Conservation (phyloP, 2,888 invertebrate genomes). For the Hybos culiciformis region DNA sequence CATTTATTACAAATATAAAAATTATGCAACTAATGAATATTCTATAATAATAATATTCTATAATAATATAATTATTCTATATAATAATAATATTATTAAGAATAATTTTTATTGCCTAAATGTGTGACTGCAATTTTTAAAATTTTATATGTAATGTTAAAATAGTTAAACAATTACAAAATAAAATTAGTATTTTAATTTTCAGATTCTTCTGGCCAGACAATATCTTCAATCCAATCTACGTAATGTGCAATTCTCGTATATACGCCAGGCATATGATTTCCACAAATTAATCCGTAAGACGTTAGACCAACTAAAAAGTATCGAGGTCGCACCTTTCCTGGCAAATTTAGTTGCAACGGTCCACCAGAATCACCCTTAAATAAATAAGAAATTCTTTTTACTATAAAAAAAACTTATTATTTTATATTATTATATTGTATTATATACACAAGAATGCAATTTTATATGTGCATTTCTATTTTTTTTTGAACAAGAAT, state of each 20-base stretch:
- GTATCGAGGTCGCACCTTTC: constrained; percentile 18
- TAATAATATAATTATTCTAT: no score
- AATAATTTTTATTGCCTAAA: no score
- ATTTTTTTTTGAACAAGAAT: background rate
- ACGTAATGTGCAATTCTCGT: constrained; percentile 26
- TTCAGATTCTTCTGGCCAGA: constrained; percentile 18
- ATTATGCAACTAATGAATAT: no score
- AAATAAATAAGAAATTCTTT: background rate
- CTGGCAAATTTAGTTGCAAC: constrained; percentile 25
- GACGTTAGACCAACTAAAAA: constrained; percentile 32
- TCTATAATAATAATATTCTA: no score
- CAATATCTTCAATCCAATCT: constrained; percentile 30
- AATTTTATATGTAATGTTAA: no score
- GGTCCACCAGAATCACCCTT: constrained; percentile 33
- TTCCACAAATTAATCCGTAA: constrained; percentile 28
- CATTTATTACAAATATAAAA: no score
- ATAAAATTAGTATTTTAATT: no score
- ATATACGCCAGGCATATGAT: constrained; percentile 28
- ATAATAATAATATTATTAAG: no score
- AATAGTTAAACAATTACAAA: no score
- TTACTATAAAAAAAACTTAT: background rate
- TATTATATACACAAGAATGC: no score
- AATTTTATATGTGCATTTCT: background rate
- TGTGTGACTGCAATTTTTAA: no score
- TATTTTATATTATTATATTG: background rate